Conservation (phyloP, 1,140 invertebrate genomes). For the Paraescarpia echinospica region DNA sequence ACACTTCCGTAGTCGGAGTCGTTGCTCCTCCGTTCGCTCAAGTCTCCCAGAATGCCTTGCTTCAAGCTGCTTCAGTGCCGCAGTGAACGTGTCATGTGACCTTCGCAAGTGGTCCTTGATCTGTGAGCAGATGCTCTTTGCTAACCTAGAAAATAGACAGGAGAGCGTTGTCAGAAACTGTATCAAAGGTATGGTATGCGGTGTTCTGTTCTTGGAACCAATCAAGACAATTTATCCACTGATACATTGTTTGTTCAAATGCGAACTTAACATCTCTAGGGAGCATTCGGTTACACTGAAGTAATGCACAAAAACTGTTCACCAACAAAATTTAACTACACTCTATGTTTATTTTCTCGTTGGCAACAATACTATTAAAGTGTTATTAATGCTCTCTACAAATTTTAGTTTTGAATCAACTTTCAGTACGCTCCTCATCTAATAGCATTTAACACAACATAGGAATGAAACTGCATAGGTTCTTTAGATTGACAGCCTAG, state of each 20-base stretch:
- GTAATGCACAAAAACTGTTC: not conserved
- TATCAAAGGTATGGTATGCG: not conserved
- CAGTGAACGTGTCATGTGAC: constrained; percentile 72
- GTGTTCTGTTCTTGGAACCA: not conserved
- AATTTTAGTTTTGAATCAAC: not conserved
- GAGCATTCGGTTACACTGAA: not conserved
- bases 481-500: too few relatives aligned
- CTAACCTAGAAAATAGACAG: constrained; percentile 62
- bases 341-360: too few relatives aligned
- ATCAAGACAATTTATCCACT: not conserved
- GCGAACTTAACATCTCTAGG: not conserved
- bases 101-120: constrained; percentile 67
- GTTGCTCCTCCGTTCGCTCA: constrained; percentile 80
- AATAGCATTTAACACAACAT: too few relatives aligned
- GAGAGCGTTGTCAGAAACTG: not conserved
- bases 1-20: constrained; percentile 69
- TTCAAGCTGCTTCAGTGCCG: constrained; percentile 70
- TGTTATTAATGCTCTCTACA: not conserved
- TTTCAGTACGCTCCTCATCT: too few relatives aligned
- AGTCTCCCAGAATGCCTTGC: constrained; percentile 71
- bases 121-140: constrained; percentile 77
- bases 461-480: too few relatives aligned
- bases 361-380: not conserved
- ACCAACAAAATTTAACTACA: not conserved
- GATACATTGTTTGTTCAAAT: not conserved